Conservation (phyloP, 2,797 vertebrate genomes). For the Artibeus lituratus region DNA sequence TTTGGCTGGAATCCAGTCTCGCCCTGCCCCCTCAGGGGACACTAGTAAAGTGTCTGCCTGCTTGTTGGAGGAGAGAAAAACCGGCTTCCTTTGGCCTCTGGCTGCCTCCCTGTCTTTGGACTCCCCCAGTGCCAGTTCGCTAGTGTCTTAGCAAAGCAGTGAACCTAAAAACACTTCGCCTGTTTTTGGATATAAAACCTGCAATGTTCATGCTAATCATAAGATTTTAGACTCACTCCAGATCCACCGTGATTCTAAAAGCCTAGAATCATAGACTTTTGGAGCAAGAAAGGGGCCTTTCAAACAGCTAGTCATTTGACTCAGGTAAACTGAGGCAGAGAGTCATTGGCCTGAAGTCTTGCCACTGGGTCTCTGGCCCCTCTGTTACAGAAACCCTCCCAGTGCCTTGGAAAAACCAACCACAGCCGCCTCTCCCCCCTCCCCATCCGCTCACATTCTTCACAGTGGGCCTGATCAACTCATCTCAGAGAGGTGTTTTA, state of each 20-base stretch:
- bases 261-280: not conserved
- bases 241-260: not conserved
- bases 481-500: not conserved
- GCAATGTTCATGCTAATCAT: not conserved
- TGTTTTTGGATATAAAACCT: not conserved
- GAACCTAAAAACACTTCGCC: not conserved
- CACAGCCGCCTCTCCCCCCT: accelerated
- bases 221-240: not conserved
- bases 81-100: not conserved
- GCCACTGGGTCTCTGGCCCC: not conserved
- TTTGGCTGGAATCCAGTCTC: not conserved
- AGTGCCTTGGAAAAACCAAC: not conserved
- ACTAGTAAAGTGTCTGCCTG: not conserved
- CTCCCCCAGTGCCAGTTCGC: not conserved
- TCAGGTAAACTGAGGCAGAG: not conserved
- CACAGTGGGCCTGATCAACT: not conserved
- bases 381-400: not conserved
- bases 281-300: not conserved
- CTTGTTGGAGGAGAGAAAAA: not conserved
- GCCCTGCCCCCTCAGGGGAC: accelerated
- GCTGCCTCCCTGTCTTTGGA: not conserved
- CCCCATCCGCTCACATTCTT: not conserved
- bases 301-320: not conserved
- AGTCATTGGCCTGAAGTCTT: not conserved
- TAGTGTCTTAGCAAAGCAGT: not conserved